Evolutionary conservation across 2,797 vertebrate species (phyloP).

Genomic region (Chrosomus eos): DNA sequence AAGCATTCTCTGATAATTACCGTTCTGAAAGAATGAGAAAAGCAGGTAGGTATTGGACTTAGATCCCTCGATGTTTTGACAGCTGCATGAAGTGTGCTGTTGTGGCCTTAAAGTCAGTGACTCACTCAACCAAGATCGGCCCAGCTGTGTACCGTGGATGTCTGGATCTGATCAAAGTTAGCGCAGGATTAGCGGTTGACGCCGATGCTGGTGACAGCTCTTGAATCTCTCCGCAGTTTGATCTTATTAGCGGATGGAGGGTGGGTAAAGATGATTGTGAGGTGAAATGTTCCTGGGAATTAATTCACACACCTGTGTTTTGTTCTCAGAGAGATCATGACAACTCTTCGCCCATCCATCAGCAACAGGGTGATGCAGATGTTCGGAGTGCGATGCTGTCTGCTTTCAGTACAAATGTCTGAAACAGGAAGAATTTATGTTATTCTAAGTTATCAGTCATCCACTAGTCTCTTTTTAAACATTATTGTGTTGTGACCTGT

Average conservation of each 20-base stretch:
- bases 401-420: constrained; percentile 29
- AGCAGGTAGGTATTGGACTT: constrained; percentile 24
- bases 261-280: constrained; percentile 60
- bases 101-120: constrained; percentile 68
- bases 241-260: constrained; percentile 63
- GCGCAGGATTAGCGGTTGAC: constrained; percentile 48
- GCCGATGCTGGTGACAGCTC: constrained; percentile 70
- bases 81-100: constrained; percentile 70
- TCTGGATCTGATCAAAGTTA: constrained; percentile 76
- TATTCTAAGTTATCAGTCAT: constrained; percentile 32
- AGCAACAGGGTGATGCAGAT: constrained; percentile 70
- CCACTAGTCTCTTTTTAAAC: background rate
- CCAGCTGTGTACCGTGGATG: constrained; percentile 67
- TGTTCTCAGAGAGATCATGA: constrained; percentile 67
- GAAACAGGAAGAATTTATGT: constrained; percentile 36
- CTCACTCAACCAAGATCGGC: constrained; percentile 65
- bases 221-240: constrained; percentile 62
- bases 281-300: constrained; percentile 70
- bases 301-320: constrained; percentile 82
- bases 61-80: constrained; percentile 71
- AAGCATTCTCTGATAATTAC: background rate
- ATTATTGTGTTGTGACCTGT: background rate
- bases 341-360: constrained; percentile 74
- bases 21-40: constrained; percentile 31
- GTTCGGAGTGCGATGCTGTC: constrained; percentile 53